Evolutionary conservation across 2,888 invertebrate genomes (phyloP), one percentile per base, ranked within the genome.

Genomic region (Aporophyla nigra): DNA sequence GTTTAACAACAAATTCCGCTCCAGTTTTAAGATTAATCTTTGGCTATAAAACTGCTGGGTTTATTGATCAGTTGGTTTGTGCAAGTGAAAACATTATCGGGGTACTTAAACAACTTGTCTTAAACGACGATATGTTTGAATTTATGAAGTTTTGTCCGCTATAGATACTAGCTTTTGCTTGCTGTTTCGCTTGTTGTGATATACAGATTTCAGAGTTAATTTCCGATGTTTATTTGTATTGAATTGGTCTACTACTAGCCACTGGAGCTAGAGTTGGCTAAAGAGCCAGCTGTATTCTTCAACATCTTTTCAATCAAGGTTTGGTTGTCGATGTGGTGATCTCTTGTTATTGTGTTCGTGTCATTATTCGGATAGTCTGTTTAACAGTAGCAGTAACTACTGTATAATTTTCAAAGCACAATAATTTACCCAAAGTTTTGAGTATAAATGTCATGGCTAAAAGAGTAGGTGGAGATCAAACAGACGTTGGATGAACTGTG

Each of bases 11-110:
- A 73, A 78, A 78, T 86, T 72, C 56, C 27, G 72, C 75, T 84
- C 81, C 62, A 80, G 68, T 86, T 86, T 33, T 69, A 61, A 79
- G 75, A 86, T 82, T 81, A 87, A 86, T 87, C 86, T 74, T 19
- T 56, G 46, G 67, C 76, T 72, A 78, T 86, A 86, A 86, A 86
- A 85, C 83, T 81, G 69, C 66, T 76, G 71, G 72, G 76, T 87
- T 86, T 83, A 86, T 86, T 86, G 80, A 87, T 76, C 62, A 71
- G 72, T 80, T 65, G 63, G 63, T 80, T 83, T 76, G 70, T 77
- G 82, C 75, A 72, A 86, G 76, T 70, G 74, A 87, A 86, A 83
- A 74, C 66, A 80, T 78, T 87, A 85, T 80, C 78, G 27, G 70
- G 59, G 56, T 74, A 67, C 76, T 85, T 82, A 67, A 75, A 68